These are phyloP conservation scores for Oeneis ivallda DNA, from an alignment of 2,888 invertebrate genomes.

Conservation along the genomic window DNA sequence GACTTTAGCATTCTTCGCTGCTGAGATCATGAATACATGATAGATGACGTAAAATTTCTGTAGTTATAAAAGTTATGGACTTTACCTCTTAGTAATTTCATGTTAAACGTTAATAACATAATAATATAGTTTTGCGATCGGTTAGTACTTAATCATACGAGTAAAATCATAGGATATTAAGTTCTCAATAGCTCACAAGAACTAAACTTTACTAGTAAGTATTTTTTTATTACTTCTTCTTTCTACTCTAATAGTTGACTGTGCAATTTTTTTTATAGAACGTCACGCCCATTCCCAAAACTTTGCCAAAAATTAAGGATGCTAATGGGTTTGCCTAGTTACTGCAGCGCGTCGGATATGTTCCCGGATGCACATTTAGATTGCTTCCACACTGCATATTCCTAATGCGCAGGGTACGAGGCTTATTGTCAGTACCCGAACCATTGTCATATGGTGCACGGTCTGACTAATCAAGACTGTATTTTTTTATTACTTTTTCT, in stretches of 20 bases:
- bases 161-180: neutral
- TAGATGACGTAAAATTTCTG: constrained; percentile 22
- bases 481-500: too few relatives aligned
- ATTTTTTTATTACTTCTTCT: neutral
- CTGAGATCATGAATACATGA: constrained; percentile 24
- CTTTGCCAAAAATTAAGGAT: too few relatives aligned
- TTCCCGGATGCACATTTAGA: too few relatives aligned
- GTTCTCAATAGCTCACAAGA: neutral
- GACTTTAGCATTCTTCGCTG: constrained; percentile 23
- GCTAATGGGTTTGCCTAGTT: too few relatives aligned
- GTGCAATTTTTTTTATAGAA: neutral
- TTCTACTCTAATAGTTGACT: neutral
- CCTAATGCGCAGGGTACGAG: too few relatives aligned
- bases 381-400: too few relatives aligned
- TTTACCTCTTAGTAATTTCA: constrained; percentile 9
- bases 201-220: neutral
- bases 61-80: constrained; percentile 14
- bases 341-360: too few relatives aligned
- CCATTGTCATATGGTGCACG: too few relatives aligned
- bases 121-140: neutral
- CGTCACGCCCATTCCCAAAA: too few relatives aligned
- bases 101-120: neutral
- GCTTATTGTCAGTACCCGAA: too few relatives aligned
- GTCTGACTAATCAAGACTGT: too few relatives aligned
- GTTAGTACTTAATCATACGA: neutral